phyloP scores from a whole-genome alignment of 1,140 invertebrate species.

The Oryctes rhinoceros region DNA sequence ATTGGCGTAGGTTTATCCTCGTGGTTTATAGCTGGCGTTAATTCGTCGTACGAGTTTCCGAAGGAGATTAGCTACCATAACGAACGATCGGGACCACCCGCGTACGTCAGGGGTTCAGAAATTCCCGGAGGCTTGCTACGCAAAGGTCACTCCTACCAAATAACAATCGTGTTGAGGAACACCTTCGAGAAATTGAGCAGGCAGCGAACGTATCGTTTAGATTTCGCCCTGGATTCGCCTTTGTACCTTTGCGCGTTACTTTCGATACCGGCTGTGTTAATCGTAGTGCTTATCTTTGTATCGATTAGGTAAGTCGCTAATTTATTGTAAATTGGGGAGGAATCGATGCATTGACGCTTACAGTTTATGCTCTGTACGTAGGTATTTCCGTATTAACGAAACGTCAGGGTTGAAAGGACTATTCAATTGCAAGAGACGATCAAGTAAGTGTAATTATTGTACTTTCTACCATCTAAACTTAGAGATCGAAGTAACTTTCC shows the following conservation, averaged over 20 bases:
- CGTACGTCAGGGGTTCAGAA: not conserved
- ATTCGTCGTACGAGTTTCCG: not conserved
- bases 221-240: not conserved
- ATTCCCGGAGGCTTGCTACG: not conserved
- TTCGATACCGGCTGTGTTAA: not conserved
- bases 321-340: no score
- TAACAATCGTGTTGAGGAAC: not conserved
- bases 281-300: not conserved
- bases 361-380: not conserved
- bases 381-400: not conserved
- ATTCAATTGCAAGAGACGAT: not conserved
- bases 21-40: not conserved
- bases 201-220: not conserved
- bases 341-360: no score
- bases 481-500: no score
- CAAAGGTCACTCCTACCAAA: not conserved
- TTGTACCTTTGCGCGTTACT: not conserved
- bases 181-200: not conserved
- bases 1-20: not conserved
- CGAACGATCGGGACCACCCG: not conserved
- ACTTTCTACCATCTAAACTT: no score
- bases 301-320: not conserved
- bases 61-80: not conserved
- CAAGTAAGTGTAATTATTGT: not conserved
- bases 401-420: not conserved